These are phyloP conservation scores for Sanderia malayensis DNA, from an alignment of 30 jellyfish, hydroid and myxozoan species.

Conservation along the genomic window DNA sequence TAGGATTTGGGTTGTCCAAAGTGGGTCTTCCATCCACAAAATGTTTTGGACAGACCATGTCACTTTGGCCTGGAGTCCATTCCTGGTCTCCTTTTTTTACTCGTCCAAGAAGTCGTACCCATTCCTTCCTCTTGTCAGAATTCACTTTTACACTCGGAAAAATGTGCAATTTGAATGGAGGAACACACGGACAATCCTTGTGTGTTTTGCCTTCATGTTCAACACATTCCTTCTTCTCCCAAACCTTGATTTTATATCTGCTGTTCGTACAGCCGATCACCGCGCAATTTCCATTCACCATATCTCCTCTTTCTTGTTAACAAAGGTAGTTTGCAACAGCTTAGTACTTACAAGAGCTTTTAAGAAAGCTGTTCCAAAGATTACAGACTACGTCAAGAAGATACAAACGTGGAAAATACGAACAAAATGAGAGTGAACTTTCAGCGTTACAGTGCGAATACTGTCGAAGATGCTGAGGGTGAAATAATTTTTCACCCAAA, in stretches of 20 bases:
- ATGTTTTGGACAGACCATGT: slow-evolving; percentile 47
- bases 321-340: too few relatives aligned
- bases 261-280: slow-evolving; percentile 32
- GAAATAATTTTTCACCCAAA: too few relatives aligned
- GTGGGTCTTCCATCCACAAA: too few relatives aligned
- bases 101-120: slow-evolving; percentile 24
- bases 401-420: too few relatives aligned
- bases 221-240: slow-evolving; percentile 8
- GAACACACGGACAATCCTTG: slow-evolving; percentile 14
- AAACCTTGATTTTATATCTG: slow-evolving; percentile 6
- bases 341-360: too few relatives aligned
- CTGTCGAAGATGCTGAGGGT: too few relatives aligned
- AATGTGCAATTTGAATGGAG: slow-evolving; percentile 30
- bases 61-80: slow-evolving; percentile 62
- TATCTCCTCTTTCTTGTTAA: background rate
- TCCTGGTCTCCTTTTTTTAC: background rate
- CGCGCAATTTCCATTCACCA: slow-evolving; percentile 20
- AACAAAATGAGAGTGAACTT: too few relatives aligned
- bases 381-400: too few relatives aligned
- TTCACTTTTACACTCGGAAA: slow-evolving; percentile 19
- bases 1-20: too few relatives aligned
- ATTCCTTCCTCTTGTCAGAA: slow-evolving; percentile 23
- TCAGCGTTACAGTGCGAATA: too few relatives aligned
- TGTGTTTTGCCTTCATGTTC: slow-evolving; percentile 12
- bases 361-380: too few relatives aligned